A percentile compares a stretch with the other conserved stretches of the same genome.
Evolutionary conservation across 2,888 invertebrate genomes (phyloP).

Genomic region (Ormia ochracea): DNA sequence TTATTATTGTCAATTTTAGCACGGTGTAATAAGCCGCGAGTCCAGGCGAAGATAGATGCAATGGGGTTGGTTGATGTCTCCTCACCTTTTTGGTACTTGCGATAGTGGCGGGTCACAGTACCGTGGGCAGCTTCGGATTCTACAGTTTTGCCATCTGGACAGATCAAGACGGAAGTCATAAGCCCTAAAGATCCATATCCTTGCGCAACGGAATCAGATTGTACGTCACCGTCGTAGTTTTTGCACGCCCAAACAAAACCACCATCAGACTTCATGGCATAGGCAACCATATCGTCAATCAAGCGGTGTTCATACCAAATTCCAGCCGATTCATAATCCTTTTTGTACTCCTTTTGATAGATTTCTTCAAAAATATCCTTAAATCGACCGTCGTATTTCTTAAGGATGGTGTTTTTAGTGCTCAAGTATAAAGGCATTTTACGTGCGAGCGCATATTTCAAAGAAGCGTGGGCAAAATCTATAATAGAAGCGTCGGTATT

Average conservation of each 20-base stretch:
- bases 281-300: constrained; percentile 99
- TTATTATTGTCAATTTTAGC: constrained; percentile 94
- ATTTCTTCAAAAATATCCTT: constrained; percentile 98
- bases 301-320: constrained; percentile 99
- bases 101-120: constrained; percentile 94
- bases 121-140: constrained; percentile 99
- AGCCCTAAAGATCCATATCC: constrained; percentile 96
- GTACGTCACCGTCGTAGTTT: constrained; percentile 99
- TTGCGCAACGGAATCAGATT: constrained; percentile 98
- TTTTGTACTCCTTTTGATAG: constrained; percentile 91
- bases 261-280: constrained; percentile 97
- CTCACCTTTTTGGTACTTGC: constrained; percentile 93
- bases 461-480: constrained; percentile 96
- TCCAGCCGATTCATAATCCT: constrained; percentile 87
- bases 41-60: constrained; percentile 99
- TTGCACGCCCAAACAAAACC: constrained; percentile 99
- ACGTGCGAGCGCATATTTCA: constrained; percentile 91
- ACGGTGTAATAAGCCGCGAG: constrained; percentile 92
- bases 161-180: constrained; percentile 98
- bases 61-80: constrained; percentile 99
- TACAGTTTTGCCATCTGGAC: constrained; percentile 98
- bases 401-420: constrained; percentile 97
- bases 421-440: constrained; percentile 94
- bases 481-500: constrained; percentile 96
- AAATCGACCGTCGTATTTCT: constrained; percentile 96